Evolutionary conservation across 2,888 invertebrate species (phyloP).

Genomic region (Anoplius nigerrimus): DNA sequence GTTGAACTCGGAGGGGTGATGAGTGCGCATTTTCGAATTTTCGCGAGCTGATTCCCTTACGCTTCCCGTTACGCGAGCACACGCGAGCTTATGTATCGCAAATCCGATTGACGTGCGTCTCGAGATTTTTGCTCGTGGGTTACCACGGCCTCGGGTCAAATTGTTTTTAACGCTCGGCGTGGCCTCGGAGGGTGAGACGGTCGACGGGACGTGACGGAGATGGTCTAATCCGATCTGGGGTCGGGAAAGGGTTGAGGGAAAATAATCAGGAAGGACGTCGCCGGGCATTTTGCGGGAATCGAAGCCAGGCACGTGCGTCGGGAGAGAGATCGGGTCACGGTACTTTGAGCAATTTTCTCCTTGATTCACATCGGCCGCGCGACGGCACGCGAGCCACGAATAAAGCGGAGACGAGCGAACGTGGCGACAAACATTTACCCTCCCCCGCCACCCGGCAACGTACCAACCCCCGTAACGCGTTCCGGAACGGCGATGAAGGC

Average conservation of each 20-base stretch:
- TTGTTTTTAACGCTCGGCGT: neutral
- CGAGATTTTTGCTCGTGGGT: no score
- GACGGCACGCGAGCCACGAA: no score
- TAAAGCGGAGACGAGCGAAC: no score
- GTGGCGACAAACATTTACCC: no score
- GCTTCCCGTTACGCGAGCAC: neutral
- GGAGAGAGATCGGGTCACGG: neutral
- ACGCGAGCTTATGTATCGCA: neutral
- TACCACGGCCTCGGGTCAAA: no score
- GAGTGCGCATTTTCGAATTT: no score
- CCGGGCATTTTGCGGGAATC: slow-evolving; percentile 44
- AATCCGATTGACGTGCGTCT: neutral
- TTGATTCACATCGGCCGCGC: no score
- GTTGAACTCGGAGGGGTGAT: no score
- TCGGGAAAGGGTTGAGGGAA: slow-evolving; percentile 64
- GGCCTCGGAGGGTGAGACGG: neutral
- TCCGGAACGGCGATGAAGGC: no score
- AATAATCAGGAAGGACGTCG: slow-evolving; percentile 55
- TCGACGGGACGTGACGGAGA: neutral
- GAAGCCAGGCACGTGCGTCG: slow-evolving; percentile 32
- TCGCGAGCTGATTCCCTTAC: neutral
- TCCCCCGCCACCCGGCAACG: no score
- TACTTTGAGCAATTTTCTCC: no score
- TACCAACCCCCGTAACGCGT: no score
- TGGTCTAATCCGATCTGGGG: slow-evolving; percentile 60